A percentile compares a stretch with the other conserved stretches of the same genome.
These are phyloP conservation scores for Gandaritis pyraliata DNA, from an alignment of 2,888 invertebrate genomes.

Conservation along the genomic window DNA sequence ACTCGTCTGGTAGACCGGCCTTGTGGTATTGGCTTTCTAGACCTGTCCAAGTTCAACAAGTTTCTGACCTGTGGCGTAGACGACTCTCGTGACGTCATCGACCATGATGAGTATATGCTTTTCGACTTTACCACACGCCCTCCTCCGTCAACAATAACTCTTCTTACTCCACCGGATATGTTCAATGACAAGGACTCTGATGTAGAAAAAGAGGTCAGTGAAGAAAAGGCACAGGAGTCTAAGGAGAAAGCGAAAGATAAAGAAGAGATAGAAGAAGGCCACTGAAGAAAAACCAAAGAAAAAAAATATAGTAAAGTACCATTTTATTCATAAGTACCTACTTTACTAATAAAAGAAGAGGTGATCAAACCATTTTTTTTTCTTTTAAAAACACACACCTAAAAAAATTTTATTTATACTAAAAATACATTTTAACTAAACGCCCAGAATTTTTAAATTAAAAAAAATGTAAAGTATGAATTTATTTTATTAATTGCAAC, in stretches of 20 bases:
- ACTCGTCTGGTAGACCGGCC: conserved; percentile 72
- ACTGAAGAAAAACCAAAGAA: background rate
- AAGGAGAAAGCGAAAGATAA: background rate
- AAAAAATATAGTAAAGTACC: background rate
- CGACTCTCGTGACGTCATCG: conserved; percentile 69
- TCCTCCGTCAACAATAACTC: conserved; percentile 24
- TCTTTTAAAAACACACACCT: no score
- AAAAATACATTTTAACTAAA: no score
- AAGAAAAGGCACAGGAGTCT: background rate
- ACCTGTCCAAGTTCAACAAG: conserved; percentile 60
- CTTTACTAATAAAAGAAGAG: no score
- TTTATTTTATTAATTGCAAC: no score
- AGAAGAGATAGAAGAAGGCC: background rate
- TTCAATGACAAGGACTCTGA: background rate
- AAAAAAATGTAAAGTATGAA: no score
- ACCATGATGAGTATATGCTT: conserved; percentile 52
- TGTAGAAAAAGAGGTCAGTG: background rate
- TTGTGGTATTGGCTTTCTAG: conserved; percentile 71
- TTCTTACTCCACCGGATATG: conserved; percentile 17
- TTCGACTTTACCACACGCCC: conserved; percentile 48
- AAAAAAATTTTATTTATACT: no score
- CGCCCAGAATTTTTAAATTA: no score
- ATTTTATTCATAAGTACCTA: no score
- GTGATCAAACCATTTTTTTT: no score
- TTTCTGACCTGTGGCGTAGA: conserved; percentile 76